Conservation (phyloP, 1,140 invertebrate genomes). For the Cylas formicarius region DNA sequence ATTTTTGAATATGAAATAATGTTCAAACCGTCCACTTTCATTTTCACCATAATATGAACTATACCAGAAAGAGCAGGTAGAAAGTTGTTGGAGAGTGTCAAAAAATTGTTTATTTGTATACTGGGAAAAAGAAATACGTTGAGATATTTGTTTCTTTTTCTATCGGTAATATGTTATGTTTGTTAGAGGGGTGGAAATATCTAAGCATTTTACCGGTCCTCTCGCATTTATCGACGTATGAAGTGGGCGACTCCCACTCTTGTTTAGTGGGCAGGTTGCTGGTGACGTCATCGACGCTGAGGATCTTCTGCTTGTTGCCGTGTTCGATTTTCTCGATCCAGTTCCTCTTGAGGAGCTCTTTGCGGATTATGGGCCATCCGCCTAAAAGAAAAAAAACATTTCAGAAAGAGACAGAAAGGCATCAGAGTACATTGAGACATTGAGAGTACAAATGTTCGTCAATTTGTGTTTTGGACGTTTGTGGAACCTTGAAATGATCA, state of each 20-base stretch:
- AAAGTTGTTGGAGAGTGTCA: too few relatives aligned
- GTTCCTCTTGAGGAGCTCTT: constrained; percentile 50
- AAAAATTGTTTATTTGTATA: too few relatives aligned
- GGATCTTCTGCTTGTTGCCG: constrained; percentile 16
- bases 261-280: constrained; percentile 46
- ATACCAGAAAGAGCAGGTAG: too few relatives aligned
- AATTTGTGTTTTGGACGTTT: neutral
- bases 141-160: too few relatives aligned
- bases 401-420: constrained; percentile 1
- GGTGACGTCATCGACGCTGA: constrained; percentile 30
- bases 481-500: constrained; percentile 1
- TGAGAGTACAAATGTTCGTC: neutral
- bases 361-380: constrained; percentile 46
- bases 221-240: constrained; percentile 46
- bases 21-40: too few relatives aligned
- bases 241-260: constrained; percentile 41
- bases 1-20: too few relatives aligned
- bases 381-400: constrained; percentile 22
- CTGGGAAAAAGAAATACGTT: too few relatives aligned
- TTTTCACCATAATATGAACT: too few relatives aligned
- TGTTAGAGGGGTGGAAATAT: too few relatives aligned
- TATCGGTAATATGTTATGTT: too few relatives aligned
- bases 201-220: constrained; percentile 43
- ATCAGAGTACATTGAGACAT: too few relatives aligned
- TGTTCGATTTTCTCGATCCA: constrained; percentile 59